Conservation (phyloP, 2,113 vertebrate genomes). For the Axis porcinus region DNA sequence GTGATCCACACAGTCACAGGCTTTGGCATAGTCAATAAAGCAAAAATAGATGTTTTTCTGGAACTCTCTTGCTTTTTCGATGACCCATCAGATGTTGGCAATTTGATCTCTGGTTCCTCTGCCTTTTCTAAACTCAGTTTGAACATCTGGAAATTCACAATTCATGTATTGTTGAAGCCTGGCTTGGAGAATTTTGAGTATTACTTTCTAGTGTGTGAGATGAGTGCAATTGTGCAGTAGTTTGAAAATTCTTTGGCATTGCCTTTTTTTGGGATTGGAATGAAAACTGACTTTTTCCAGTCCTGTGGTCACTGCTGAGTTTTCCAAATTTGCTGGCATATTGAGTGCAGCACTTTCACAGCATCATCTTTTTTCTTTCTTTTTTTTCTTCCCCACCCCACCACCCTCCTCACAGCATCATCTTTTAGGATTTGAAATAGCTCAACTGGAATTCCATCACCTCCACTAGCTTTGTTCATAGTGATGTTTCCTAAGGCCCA, state of each 20-base stretch:
- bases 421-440: neutral
- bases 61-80: rapidly evolving
- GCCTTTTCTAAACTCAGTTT: neutral
- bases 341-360: neutral
- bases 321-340: neutral
- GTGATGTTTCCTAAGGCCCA: neutral
- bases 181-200: neutral
- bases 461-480: neutral
- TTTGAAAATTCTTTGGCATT: neutral
- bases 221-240: neutral
- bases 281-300: neutral
- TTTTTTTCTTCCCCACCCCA: too few relatives aligned
- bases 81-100: neutral
- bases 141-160: neutral
- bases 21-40: neutral
- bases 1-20: too few relatives aligned
- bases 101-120: neutral
- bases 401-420: neutral
- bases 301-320: neutral
- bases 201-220: neutral
- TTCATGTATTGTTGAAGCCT: neutral
- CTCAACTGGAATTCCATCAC: neutral
- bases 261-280: neutral
- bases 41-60: neutral
- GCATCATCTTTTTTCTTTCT: neutral